Evolutionary conservation across 2,888 invertebrate genomes (phyloP), one percentile per base, ranked within the genome.

Genomic region (Leptopilina drosophilae): DNA sequence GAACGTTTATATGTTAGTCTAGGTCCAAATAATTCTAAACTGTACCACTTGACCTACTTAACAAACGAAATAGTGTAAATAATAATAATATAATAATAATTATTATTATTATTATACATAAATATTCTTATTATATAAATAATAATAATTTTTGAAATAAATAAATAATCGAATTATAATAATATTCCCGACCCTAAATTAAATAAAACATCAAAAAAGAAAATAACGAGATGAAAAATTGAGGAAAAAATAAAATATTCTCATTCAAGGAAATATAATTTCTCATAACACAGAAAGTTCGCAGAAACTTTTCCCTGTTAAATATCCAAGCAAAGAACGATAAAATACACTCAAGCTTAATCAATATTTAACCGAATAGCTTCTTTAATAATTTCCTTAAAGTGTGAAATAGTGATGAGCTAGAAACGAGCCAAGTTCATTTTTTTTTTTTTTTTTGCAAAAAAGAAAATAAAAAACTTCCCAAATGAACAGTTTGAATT

Each of bases 341-440:
- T 49, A 14, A 49, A 67, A 49, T 49, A 67, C 49, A 67, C 49
- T 67, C 14, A 67, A 67, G 46, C 46, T 67, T 67, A 26, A 20
- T 67, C 12, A 67, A 67, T 67, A 67, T 67, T 67, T 26, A 49
- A 67, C 12, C 49, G 67, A 15, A 67, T 49, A 67, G 67, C 42
- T 67, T 67, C 49, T 20, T 49, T 20, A 49, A 67, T 67, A 67
- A 67, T 49, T 26, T 67, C 49, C 67, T 67, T 20, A 20, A 49
- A 67, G 67, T 67, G 67, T 12, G 49, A 49, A 67, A 49, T 49
- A 14, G 66, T 20, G 42, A 67, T 49, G 49, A 20, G 15, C 5
- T 7, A 49, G 49, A 46, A 67, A 49, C 49, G 49, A 67, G 26
- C 20, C 46, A 67, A 67, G 67, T 67, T 62, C 46, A 14, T 67